Base-by-base conservation (phyloP, 2,888 invertebrate species). In the Cataglyphis altisquamis region DNA sequence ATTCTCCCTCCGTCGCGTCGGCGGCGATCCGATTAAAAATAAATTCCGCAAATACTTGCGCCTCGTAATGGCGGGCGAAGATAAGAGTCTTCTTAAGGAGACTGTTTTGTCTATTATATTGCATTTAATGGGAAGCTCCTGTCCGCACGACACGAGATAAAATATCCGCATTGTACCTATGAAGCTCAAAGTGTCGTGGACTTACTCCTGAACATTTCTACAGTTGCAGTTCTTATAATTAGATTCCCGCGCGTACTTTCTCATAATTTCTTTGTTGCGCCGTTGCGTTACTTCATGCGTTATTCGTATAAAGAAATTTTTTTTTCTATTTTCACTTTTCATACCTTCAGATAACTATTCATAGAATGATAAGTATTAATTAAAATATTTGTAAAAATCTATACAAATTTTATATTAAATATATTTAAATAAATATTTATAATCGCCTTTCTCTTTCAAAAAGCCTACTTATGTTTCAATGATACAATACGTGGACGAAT, bases 1-100 rank as follows among this genome's bases (percentile, higher is more conserved):
- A 60, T 77, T 82, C 77, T 29, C 5, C 41, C 64, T 12, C 81
- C 81, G 78, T 70, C 52, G 25, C 10, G 29, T 32, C 78, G 52
- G 25, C 15, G n/a, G 41, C 78, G 63, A 75, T 82, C 78, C 78
- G 78, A 80, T 72, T 80, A 80, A 80, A 78, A 80, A 80, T 80
- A 80, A 80, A 80, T 80, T 80, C 72, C 78, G 36, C 78, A 60
- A 80, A 80, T 72, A 72, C 72, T 72, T 48, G 45, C 72, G 72
- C 60, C 72, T 60, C 41, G 70, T 60, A 78, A 78, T 60, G 36
- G 66, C 45, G 25, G 72, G 12, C 45, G 45, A 18, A 80, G 78
- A 80, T 80, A 80, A 80, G 78, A 36, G 18, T 78, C 29, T 29
- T 78, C 78, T 78, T 70, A 70, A 78, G 78, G 52, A 52, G 52